Conservation (phyloP, 2,113 vertebrate genomes). For the Symphodus melops region DNA sequence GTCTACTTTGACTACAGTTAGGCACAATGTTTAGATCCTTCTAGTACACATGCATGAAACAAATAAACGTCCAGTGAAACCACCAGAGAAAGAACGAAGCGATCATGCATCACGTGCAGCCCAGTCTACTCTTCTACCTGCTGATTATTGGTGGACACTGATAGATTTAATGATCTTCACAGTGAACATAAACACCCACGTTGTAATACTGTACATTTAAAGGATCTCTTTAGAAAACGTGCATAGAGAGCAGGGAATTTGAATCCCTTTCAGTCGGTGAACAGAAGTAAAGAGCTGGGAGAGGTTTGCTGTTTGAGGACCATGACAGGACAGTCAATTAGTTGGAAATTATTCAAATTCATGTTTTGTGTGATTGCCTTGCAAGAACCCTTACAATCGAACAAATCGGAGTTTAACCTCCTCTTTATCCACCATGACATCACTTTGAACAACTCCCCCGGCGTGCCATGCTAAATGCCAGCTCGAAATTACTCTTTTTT, state of each 20-base stretch:
- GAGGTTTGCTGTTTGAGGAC: neutral
- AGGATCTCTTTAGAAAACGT: neutral
- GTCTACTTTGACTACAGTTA: too few relatives aligned
- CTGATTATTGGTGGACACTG: neutral
- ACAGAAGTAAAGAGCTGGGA: too few relatives aligned
- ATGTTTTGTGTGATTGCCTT: neutral
- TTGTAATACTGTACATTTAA: neutral
- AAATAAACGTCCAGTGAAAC: too few relatives aligned
- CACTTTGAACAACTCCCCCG: conserved; percentile 7
- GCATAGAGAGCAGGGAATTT: neutral
- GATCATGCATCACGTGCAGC: too few relatives aligned
- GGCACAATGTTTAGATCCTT: too few relatives aligned
- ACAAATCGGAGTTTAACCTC: conserved; percentile 25
- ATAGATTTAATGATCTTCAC: neutral
- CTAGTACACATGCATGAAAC: too few relatives aligned
- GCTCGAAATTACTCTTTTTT: conserved; percentile 9
- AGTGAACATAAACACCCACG: neutral
- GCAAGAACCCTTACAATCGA: conserved; percentile 13
- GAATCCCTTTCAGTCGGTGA: neutral
- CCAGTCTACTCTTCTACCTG: neutral
- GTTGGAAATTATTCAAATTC: neutral
- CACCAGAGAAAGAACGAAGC: too few relatives aligned
- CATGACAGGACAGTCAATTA: neutral
- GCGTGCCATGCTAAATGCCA: conserved; percentile 28
- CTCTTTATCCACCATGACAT: conserved; percentile 6